Base-by-base conservation (phyloP, 1,140 invertebrate species). In the Achatina immaculata region DNA sequence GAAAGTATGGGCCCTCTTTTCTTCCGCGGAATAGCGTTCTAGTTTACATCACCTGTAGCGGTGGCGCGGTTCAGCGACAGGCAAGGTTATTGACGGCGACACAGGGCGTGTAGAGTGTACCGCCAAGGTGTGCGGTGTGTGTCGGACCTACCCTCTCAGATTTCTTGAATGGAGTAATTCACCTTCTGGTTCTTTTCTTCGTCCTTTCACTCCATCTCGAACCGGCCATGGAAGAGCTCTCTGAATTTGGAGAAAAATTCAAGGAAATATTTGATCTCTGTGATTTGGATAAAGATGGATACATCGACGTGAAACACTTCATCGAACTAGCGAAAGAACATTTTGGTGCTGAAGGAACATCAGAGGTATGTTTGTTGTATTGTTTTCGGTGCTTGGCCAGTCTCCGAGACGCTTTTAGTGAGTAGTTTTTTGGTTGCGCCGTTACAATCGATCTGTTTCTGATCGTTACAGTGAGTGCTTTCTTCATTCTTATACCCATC, bases 261-360 rank as follows among this genome's bases (percentile, higher is more conserved):
- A 87, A 81, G 83, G 80, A 82, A 65, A 86, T 89, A 75, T 89
- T 89, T 80, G 86, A 89, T 76, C 83, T 89, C 31, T 89, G 88
- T 83, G 88, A 89, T 83, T 84, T 87, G 24, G 82, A 87, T 51
- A 87, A 88, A 42, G 88, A 88, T 78, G 88, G 88, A 85, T 89
- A 83, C 84, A 89, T 89, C 51, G 86, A 88, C 66, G 84, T 87
- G 7, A 84, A 87, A 58, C 88, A 89, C 84, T 86, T 89, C 69
- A 86, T 83, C 71, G 85, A 84, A 76, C 83, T 89, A 51, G 87
- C 87, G 1, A 85, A 83, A 36, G 88, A 89, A 81, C 88, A 89
- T 84, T 89, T 89, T 73, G 88, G 88, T 34, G 88, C 84, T 43
- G 85, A 85, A 42, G 83, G 83, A 28, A 82, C 80, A n/a, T n/a